Evolutionary conservation across 2,113 vertebrate species (phyloP).

Genomic region (Triplophysa siluroides): DNA sequence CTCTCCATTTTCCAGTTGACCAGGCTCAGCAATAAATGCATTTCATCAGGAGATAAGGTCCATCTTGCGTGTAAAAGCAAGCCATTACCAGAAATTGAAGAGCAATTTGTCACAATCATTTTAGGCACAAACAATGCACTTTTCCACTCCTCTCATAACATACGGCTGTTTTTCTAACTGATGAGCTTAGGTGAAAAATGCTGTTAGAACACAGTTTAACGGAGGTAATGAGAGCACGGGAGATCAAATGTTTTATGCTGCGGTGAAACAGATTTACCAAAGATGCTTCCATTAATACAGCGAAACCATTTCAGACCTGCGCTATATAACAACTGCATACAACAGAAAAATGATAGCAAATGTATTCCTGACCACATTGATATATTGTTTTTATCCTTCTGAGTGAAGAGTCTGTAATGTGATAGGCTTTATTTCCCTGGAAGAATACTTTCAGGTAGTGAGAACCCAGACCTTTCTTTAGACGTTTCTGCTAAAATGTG

Average conservation of each 20-base stretch:
- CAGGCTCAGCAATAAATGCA: slow-evolving; percentile 69
- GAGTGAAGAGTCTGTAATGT: slow-evolving; percentile 58
- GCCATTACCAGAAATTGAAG: slow-evolving; percentile 72
- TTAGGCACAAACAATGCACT: slow-evolving; percentile 63
- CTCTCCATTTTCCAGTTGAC: slow-evolving; percentile 77
- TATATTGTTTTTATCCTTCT: slow-evolving; percentile 57
- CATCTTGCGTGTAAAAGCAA: slow-evolving; percentile 59
- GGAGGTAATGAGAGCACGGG: slow-evolving; percentile 3
- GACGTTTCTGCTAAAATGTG: slow-evolving; percentile 61
- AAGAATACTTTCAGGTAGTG: slow-evolving; percentile 66
- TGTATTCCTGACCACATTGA: slow-evolving; percentile 59
- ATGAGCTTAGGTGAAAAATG: slow-evolving; percentile 64
- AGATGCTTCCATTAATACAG: slow-evolving; percentile 46
- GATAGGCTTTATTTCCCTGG: slow-evolving; percentile 64
- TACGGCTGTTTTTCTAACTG: slow-evolving; percentile 56
- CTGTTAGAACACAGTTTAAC: slow-evolving; percentile 28
- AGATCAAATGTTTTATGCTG: not conserved
- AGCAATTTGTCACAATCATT: slow-evolving; percentile 73
- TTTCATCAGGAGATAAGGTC: slow-evolving; percentile 67
- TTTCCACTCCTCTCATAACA: slow-evolving; percentile 58
- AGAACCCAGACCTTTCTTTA: slow-evolving; percentile 57
- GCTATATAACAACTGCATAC: slow-evolving; percentile 44
- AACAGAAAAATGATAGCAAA: slow-evolving; percentile 59
- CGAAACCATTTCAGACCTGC: slow-evolving; percentile 59
- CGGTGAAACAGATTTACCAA: not conserved